Evolutionary conservation across 2,888 invertebrate genomes (phyloP).

Genomic region (Ormyrus thymus): DNA sequence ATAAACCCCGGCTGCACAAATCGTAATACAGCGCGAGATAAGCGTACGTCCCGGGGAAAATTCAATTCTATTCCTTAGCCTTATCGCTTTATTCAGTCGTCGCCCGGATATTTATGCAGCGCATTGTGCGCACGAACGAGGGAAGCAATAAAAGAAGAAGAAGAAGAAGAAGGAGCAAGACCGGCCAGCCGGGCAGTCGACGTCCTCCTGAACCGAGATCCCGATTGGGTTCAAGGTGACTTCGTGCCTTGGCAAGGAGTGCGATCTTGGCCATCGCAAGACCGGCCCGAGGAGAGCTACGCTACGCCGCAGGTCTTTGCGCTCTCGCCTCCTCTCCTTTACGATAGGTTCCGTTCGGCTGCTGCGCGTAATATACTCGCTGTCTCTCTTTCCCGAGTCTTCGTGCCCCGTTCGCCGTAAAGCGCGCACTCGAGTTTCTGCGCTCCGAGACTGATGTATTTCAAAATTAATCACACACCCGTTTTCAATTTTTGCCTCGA

Average conservation of each 20-base stretch:
- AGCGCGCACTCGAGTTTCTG: neutral
- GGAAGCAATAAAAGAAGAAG: conserved; percentile 15
- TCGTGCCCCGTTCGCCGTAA: conserved; percentile 13
- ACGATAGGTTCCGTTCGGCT: conserved; percentile 56
- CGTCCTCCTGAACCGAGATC: conserved; percentile 60
- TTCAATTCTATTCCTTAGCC: conserved; percentile 39
- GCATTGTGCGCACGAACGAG: conserved; percentile 25
- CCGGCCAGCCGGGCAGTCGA: conserved; percentile 48
- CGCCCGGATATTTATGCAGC: conserved; percentile 50
- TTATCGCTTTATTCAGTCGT: conserved; percentile 55
- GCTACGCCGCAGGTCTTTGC: conserved; percentile 42
- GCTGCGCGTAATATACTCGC: conserved; percentile 51
- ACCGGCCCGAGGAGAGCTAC: neutral
- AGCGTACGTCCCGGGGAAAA: conserved; percentile 16
- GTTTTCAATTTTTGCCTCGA: conserved; percentile 33
- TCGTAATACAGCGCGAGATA: conserved; percentile 34
- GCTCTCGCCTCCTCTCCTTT: conserved; percentile 40
- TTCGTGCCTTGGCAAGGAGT: conserved; percentile 62
- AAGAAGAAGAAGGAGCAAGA: conserved; percentile 20
- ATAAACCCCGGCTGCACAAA: conserved; percentile 24
- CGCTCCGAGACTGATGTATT: neutral
- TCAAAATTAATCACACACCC: too few species aligned
- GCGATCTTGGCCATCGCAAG: conserved; percentile 48
- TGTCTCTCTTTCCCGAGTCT: conserved; percentile 30
- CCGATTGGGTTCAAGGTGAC: conserved; percentile 67